Evolutionary conservation across 2,113 vertebrate genomes (phyloP).

Genomic region (Lophochroa leadbeateri): DNA sequence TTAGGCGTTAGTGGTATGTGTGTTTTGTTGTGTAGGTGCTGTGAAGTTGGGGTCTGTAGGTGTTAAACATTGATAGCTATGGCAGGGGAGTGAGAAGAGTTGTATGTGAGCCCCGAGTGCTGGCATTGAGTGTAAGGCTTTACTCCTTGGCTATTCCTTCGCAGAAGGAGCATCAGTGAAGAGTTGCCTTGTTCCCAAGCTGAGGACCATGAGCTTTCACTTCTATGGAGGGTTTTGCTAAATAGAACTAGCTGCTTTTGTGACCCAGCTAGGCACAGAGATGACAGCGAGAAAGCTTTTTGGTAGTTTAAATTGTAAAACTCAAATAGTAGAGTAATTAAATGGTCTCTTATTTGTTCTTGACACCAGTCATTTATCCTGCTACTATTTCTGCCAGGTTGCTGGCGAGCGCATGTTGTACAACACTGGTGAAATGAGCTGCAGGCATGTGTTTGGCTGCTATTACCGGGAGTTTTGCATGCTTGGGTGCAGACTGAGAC

Average conservation of each 20-base stretch:
- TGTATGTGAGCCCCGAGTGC: background rate
- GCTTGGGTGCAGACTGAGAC: rapidly evolving
- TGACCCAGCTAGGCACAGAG: background rate
- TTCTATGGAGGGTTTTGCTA: background rate
- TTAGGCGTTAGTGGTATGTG: background rate
- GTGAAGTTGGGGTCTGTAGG: background rate
- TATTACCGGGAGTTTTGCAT: background rate
- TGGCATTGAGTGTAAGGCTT: background rate
- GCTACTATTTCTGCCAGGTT: slow-evolving; percentile 4
- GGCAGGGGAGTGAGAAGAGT: background rate
- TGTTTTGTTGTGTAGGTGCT: background rate
- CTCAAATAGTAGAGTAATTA: background rate
- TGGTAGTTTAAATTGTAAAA: background rate
- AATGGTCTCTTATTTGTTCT: background rate
- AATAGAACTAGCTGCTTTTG: background rate
- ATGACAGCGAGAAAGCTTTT: background rate
- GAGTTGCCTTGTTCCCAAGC: background rate
- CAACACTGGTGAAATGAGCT: background rate
- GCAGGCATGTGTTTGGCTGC: background rate
- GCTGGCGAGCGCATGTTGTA: slow-evolving; percentile 3
- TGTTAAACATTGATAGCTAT: background rate
- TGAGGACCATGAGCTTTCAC: background rate
- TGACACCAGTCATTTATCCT: background rate
- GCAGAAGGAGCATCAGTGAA: background rate
- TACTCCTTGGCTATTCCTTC: background rate